Evolutionary conservation across 1,140 invertebrate genomes (phyloP).

Genomic region (Conus betulinus): DNA sequence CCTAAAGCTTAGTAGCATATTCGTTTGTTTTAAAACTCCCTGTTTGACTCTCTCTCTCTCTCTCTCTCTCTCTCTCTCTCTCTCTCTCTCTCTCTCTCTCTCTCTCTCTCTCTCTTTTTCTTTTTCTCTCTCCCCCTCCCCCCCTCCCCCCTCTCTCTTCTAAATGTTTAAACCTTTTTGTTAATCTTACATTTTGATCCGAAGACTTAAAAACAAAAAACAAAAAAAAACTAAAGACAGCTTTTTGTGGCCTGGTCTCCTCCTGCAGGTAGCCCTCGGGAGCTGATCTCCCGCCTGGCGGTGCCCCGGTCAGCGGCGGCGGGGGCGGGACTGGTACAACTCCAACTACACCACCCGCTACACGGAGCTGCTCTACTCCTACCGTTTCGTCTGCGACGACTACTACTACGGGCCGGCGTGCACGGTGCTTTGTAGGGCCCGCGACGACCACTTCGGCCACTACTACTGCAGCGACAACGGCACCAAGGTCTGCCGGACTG

Average conservation of each 20-base stretch:
- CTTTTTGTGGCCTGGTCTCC: not conserved
- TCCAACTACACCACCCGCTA: slow-evolving; percentile 26
- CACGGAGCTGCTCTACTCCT: slow-evolving; percentile 87
- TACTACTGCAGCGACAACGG: slow-evolving; percentile 89
- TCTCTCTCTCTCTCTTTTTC: no score
- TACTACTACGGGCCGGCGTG: slow-evolving; percentile 69
- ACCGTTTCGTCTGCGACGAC: slow-evolving; percentile 73
- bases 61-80: no score
- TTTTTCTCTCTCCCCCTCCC: no score
- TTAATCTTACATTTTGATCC: no score
- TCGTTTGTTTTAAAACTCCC: no score
- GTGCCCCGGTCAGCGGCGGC: not conserved
- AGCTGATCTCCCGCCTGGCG: not conserved
- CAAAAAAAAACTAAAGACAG: no score
- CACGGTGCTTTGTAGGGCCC: slow-evolving; percentile 60
- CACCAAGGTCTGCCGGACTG: slow-evolving; percentile 88
- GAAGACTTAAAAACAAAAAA: no score
- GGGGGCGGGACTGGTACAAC: not conserved
- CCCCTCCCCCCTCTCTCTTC: no score
- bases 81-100: no score
- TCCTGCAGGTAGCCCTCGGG: not conserved
- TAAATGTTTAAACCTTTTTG: no score
- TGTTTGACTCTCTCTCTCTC: no score
- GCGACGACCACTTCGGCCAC: slow-evolving; percentile 94
- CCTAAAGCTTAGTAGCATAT: no score